Evolutionary conservation across 2,797 vertebrate genomes (phyloP), one percentile per base, ranked within the genome.

Genomic region (Erethizon dorsatum): DNA sequence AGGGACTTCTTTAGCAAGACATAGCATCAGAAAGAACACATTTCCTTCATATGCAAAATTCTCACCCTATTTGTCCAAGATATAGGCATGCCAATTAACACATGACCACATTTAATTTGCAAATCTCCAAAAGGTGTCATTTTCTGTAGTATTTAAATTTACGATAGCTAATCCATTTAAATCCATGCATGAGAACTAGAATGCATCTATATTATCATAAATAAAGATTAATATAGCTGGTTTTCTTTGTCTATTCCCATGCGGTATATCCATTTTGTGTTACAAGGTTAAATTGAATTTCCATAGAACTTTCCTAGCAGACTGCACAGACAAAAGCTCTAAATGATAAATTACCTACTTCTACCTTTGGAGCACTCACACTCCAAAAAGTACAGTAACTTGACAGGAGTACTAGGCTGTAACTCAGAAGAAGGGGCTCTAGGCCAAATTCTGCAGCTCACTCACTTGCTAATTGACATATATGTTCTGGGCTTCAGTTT

Each of bases 61-160:
- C 14, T 91, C 26, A 75, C 10, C 41, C 13, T 82, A 22, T 69
- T 97, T 82, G 37, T 91, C 18, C 59, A 94, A 96, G 33, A 94
- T 71, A 73, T 78, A 37, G 45, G n/a, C 26, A 61, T 67, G 63
- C 45, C 56, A 67, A 88, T 83, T 87, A 94, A 89, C 67, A 91
- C 45, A 71, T 10, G 80, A 91, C 89, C 33, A 63, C 41, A 84
- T 67, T 97, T 94, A 95, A 87, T 87, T 95, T 77, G 83, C 41
- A 95, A 83, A 54, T 90, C 54, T 91, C 56, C 56, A 83, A 95
- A 93, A 87, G 71, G 80, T 56, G 63, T n/a, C 50, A 61, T 63
- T 96, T 96, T 92, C 80, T 83, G 71, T 37, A 85, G 20, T 86
- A 94, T 90, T 97, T 96, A 93, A 96, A 94, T 94, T 85, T 71